phyloP scores from a whole-genome alignment of 2,113 vertebrate genomes.

The Trogon surrucura region DNA sequence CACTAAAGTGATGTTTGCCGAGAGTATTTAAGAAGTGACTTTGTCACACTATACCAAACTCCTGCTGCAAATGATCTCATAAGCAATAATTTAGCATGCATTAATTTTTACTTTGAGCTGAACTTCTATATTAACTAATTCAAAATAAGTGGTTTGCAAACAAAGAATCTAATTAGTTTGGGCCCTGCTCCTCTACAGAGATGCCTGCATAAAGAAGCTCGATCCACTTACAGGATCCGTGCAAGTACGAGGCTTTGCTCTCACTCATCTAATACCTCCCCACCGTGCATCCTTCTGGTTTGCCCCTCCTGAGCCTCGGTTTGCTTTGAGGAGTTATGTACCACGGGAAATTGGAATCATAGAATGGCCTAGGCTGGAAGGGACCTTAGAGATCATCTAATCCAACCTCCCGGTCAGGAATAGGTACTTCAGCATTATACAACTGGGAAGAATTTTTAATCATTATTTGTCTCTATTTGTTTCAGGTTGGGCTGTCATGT shows the following conservation, averaged over 20 bases:
- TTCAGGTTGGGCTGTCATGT: neutral
- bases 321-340: neutral
- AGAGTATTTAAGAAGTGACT: neutral
- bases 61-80: neutral
- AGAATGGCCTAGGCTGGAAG: no score
- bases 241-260: neutral
- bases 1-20: neutral
- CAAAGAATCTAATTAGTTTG: neutral
- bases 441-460: neutral
- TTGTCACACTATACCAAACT: neutral
- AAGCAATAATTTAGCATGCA: neutral
- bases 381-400: no score
- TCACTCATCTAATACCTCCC: neutral
- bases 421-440: neutral
- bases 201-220: accelerated
- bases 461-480: neutral
- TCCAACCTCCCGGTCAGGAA: neutral
- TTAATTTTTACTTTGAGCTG: neutral
- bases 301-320: no score
- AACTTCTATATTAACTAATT: neutral
- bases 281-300: neutral
- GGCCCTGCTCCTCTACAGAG: neutral
- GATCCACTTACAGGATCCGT: neutral
- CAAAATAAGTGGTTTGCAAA: neutral
- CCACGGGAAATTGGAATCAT: neutral